Base-by-base conservation (phyloP, 2,113 vertebrate genomes). In the Heptranchias perlo region DNA sequence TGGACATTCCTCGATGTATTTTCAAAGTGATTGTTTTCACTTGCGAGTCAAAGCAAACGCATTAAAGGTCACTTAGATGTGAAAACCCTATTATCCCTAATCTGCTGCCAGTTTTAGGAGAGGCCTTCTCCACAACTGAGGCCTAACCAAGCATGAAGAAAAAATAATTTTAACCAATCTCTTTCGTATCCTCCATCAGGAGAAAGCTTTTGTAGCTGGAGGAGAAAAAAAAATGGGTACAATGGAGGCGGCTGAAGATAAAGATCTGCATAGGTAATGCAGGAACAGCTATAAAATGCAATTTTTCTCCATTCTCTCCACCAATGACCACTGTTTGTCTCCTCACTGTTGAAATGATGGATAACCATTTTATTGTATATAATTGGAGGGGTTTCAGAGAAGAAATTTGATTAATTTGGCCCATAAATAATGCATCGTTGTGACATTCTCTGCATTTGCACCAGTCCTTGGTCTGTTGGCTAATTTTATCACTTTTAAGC, bases 121-220 rank as follows among this genome's bases (percentile, higher is more conserved):
- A 95, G 64, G 44, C 94, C 64, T 69, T 95, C 65, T 95, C 44
- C 65, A 69, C 94, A 95, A 93, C 94, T 95, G 94, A 5, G 28
- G 64, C 94, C 65, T 35, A 69, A 65, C 65, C 94, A 95, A 95
- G 64, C 94, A 69, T 95, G 94, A 95, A 67, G 94, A 95, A 95
- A 93, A 95, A 95, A 95, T 95, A 95, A 95, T 95, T 95, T 95
- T 95, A 95, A 67, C 93, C 94, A 73, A 95, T 95, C 64, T 95
- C 64, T 69, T 95, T 49, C 47, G 47, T 67, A 95, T 69, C 94
- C 47, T 95, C 65, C 94, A 95, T 67, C 93, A 67, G 64, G 47
- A 95, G 65, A 95, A 67, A 95, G 94, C 64, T 67, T 95, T 95
- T 95, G 93, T 95, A 95, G 93, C 94, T 52, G 16, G 94, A 47